phyloP scores from a whole-genome alignment of 2,113 vertebrate species.

The Sporophila hypoxantha region DNA sequence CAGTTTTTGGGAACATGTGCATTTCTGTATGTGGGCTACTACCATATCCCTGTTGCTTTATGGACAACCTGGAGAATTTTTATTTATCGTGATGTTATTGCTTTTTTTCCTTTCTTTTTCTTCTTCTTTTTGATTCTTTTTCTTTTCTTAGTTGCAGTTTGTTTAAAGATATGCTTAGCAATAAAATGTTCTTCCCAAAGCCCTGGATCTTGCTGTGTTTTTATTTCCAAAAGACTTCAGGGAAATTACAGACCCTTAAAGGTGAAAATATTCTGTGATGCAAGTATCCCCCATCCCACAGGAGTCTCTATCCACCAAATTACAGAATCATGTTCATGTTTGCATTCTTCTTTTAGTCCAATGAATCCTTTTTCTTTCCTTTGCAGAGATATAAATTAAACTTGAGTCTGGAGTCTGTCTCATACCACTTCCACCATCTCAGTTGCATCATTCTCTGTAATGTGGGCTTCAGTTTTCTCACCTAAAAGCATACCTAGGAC shows the following conservation, averaged over 20 bases:
- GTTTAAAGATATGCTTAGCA: conserved; percentile 93
- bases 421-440: not conserved
- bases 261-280: not conserved
- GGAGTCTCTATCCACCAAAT: not conserved
- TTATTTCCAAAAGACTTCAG: conserved; percentile 50
- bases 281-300: not conserved
- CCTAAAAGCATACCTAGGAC: not conserved
- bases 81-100: conserved; percentile 77
- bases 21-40: conserved; percentile 76
- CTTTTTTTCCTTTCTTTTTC: conserved; percentile 61
- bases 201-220: conserved; percentile 62
- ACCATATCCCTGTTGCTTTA: conserved; percentile 77
- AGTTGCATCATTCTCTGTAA: not conserved
- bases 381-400: not conserved
- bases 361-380: not conserved
- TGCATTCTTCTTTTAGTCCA: not conserved
- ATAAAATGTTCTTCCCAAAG: conserved; percentile 96
- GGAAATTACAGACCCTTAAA: not conserved
- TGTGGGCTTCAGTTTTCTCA: not conserved
- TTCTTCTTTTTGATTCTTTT: conserved; percentile 58
- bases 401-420: not conserved
- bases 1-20: conserved; percentile 77
- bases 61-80: conserved; percentile 73
- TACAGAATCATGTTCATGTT: not conserved
- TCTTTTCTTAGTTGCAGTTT: conserved; percentile 80